Evolutionary conservation across 1,140 invertebrate species (phyloP), one percentile per base, ranked within the genome.

Genomic region (Eurosta solidaginis): DNA sequence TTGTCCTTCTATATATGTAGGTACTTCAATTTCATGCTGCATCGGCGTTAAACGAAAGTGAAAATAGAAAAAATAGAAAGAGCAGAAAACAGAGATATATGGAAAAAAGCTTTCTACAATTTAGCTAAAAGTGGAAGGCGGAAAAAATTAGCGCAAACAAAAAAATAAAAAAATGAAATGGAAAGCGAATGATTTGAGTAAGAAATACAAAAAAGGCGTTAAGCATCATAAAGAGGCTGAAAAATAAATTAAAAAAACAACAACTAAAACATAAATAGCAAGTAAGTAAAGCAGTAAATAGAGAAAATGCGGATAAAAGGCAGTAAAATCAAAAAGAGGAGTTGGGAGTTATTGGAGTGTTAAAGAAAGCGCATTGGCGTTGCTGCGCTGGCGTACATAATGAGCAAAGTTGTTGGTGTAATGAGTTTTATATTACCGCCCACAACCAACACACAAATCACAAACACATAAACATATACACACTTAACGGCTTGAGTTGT

Each of bases 351-450:
- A 68, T 17, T 6, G 5, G 27, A 22, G 36, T 45, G 22, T 47
- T 40, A 22, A 20, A 12, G 27, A 27, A 27, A 74, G 25, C 42
- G 59, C 59, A 40, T 7, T 40, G 40, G 45, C 73, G 45, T 44
- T 27, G 14, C 73, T 47, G 44, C 22, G 44, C 44, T 74, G 40
- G 73, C 73, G 25, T 33, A 45, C 40, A n/a, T 74, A 74, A 74
- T 74, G 73, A 74, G 73, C 73, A 74, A 74, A 74, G 73, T 74
- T 74, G 44, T 74, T 74, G 73, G 20, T 47, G 44, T 74, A 74
- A 74, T 74, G 73, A 74, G 73, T 74, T 74, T 74, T 74, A n/a
- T 47, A 45, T 74, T 74, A 22, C 73, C 22, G 12, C 68, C 42
- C 9, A 9, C 54, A 33, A 2, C 20, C 29, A 68, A 68, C 25